Conservation (phyloP, 2,113 vertebrate species). For the Cyprinus carpio region DNA sequence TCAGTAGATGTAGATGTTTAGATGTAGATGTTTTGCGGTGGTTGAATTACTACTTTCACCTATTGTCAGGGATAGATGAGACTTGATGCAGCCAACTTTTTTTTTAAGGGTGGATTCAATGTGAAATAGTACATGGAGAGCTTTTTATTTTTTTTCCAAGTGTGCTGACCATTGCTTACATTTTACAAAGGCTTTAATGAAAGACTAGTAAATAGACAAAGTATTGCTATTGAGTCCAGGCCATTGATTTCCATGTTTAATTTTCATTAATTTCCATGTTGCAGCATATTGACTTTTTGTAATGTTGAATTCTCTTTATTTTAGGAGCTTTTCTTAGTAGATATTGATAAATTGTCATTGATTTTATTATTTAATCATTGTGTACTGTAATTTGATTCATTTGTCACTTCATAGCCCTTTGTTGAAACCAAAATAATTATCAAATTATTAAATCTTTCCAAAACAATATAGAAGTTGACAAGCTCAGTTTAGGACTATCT, state of each 20-base stretch:
- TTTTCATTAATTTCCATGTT: background rate
- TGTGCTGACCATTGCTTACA: background rate
- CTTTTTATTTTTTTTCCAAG: background rate
- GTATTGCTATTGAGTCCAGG: background rate
- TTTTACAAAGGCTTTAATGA: background rate
- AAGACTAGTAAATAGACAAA: background rate
- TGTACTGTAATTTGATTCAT: background rate
- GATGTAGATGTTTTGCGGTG: background rate
- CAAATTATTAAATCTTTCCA: background rate
- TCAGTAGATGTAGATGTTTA: background rate
- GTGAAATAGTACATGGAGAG: background rate
- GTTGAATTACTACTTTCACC: constrained; percentile 6
- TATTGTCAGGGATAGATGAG: background rate
- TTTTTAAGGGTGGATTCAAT: background rate
- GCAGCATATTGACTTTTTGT: background rate
- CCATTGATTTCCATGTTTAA: background rate
- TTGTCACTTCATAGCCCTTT: background rate
- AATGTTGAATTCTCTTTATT: background rate
- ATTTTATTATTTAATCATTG: background rate
- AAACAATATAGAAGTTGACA: background rate
- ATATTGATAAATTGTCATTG: background rate
- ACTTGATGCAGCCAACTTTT: background rate
- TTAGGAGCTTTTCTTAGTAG: background rate
- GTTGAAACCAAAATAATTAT: background rate
- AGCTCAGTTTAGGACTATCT: background rate